phyloP scores from a whole-genome alignment of 2,888 invertebrate species.

The Leuctra nigra region DNA sequence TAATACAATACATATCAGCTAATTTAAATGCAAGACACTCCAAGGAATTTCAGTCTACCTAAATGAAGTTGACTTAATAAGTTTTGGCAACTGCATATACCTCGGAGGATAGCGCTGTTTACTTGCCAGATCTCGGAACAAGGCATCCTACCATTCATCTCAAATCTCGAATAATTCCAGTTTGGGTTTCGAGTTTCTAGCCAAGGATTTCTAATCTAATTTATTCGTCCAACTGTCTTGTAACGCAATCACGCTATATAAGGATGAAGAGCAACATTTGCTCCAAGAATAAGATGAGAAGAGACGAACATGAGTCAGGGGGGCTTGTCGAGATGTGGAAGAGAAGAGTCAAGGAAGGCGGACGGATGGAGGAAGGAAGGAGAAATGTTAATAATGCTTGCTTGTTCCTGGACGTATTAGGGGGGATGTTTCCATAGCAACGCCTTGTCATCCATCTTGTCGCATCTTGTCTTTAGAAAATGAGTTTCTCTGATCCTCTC shows the following conservation, averaged over 20 bases:
- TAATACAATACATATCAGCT: background rate
- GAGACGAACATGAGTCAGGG: background rate
- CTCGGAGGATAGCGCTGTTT: background rate
- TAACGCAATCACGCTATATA: too few species aligned
- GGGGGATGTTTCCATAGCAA: background rate
- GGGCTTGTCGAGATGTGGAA: background rate
- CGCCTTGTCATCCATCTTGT: background rate
- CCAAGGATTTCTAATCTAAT: constrained; percentile 15
- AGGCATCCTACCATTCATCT: constrained; percentile 7
- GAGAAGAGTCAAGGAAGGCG: background rate
- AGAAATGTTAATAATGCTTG: constrained; percentile 9
- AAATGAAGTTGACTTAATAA: constrained; percentile 7
- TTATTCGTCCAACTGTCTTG: constrained; percentile 13
- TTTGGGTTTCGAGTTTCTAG: background rate
- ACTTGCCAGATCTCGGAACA: background rate
- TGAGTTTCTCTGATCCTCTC: too few species aligned
- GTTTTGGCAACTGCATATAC: constrained; percentile 2
- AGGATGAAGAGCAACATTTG: constrained; percentile 5
- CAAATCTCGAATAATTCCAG: constrained; percentile 11
- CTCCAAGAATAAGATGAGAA: constrained; percentile 11
- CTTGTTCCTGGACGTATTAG: background rate
- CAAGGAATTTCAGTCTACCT: constrained; percentile 2
- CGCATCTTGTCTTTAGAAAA: constrained; percentile 1
- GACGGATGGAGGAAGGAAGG: constrained; percentile 1
- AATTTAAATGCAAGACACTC: constrained; percentile 1